Conservation (phyloP, 1,140 invertebrate genomes). For the Papilio aristodemus region DNA sequence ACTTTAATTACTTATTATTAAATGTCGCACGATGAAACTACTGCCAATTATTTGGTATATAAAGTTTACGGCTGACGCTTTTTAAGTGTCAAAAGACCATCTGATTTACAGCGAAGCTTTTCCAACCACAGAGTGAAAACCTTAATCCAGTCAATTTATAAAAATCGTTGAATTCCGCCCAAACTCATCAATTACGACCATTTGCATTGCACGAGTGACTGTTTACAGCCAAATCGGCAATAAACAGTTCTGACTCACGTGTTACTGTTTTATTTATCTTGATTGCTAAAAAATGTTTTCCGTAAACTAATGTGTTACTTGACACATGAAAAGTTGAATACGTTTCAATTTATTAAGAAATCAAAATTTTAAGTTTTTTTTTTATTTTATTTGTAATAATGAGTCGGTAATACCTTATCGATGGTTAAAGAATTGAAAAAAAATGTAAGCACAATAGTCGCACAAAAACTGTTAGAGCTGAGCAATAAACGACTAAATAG, state of each 20-base stretch:
- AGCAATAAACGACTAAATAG: conserved; percentile 7
- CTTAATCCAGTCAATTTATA: conserved; percentile 5
- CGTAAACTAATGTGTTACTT: conserved; percentile 5
- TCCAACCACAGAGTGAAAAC: background rate
- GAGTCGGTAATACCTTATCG: background rate
- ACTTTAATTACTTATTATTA: no score
- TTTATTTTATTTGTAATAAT: background rate
- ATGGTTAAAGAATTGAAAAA: background rate
- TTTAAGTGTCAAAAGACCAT: no score
- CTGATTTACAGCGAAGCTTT: background rate
- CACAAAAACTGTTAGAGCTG: background rate
- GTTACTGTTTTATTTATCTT: background rate
- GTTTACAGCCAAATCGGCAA: background rate
- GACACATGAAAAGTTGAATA: conserved; percentile 3
- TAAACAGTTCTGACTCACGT: conserved; percentile 1
- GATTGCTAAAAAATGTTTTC: background rate
- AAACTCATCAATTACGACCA: conserved; percentile 14
- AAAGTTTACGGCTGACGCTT: background rate
- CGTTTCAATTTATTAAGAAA: conserved; percentile 14
- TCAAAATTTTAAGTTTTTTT: background rate
- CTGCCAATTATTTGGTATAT: no score
- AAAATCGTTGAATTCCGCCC: conserved; percentile 16
- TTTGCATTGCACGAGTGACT: conserved; percentile 18
- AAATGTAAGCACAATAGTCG: background rate
- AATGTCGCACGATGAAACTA: no score